Conservation (phyloP, 2,797 vertebrate genomes). For the Sebastolobus altivelis region DNA sequence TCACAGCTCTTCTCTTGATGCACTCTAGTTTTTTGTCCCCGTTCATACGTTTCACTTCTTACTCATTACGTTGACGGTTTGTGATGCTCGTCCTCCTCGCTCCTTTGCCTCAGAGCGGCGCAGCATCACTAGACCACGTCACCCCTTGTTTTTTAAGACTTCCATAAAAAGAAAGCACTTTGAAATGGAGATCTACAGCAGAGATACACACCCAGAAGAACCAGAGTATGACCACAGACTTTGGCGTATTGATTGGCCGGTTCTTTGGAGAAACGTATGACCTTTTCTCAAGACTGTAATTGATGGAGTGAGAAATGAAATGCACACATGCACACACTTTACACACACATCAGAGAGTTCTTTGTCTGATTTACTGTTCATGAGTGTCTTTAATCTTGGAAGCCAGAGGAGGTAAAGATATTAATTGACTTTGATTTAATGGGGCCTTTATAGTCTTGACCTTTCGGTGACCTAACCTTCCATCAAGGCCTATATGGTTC, state of each 20-base stretch:
- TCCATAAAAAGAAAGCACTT: slow-evolving; percentile 50
- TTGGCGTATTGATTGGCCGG: slow-evolving; percentile 43
- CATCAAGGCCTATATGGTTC: slow-evolving; percentile 29
- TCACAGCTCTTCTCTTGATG: slow-evolving; percentile 16
- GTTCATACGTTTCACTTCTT: slow-evolving; percentile 31
- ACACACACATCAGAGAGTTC: slow-evolving; percentile 35
- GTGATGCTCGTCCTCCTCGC: slow-evolving; percentile 15
- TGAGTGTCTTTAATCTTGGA: slow-evolving; percentile 62
- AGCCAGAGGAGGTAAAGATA: slow-evolving; percentile 44
- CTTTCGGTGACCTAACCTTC: slow-evolving; percentile 50
- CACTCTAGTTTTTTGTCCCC: slow-evolving; percentile 36
- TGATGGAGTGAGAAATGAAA: slow-evolving; percentile 53
- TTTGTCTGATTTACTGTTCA: slow-evolving; percentile 67
- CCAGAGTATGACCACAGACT: slow-evolving; percentile 12
- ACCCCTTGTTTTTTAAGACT: slow-evolving; percentile 48
- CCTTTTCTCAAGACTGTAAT: slow-evolving; percentile 46
- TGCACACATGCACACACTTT: slow-evolving; percentile 23
- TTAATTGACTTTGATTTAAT: slow-evolving; percentile 78
- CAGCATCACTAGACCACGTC: slow-evolving; percentile 12
- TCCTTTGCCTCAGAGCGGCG: slow-evolving; percentile 9
- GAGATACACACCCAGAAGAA: slow-evolving; percentile 32
- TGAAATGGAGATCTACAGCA: slow-evolving; percentile 54
- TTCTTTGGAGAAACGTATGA: slow-evolving; percentile 25
- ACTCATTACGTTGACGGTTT: slow-evolving; percentile 29
- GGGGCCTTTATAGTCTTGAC: slow-evolving; percentile 67